These are phyloP conservation scores for Geotria australis DNA, from an alignment of 2,797 vertebrate species.

Conservation along the genomic window DNA sequence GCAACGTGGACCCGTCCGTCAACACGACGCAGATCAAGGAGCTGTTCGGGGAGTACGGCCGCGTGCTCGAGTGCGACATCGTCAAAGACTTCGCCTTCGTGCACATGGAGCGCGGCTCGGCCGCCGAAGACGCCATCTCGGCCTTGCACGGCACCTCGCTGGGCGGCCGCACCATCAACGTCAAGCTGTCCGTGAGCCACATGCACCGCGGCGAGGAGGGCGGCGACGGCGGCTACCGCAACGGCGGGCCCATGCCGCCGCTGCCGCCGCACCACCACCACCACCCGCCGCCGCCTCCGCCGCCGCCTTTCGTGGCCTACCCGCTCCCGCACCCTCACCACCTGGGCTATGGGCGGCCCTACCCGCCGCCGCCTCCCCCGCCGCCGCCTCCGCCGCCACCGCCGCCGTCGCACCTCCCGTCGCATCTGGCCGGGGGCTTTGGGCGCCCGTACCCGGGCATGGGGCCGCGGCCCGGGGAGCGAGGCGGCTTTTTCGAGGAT, in stretches of 20 bases:
- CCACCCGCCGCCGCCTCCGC: constrained; percentile 4
- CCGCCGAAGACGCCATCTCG: constrained; percentile 24
- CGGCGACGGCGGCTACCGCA: constrained; percentile 6
- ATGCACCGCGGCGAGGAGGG: constrained; percentile 6
- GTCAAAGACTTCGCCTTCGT: constrained; percentile 34
- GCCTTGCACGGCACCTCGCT: constrained; percentile 13
- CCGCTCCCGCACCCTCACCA: not conserved
- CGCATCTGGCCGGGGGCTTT: too few species aligned
- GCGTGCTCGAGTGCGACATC: constrained; percentile 19
- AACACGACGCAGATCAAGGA: constrained; percentile 16
- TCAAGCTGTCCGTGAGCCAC: constrained; percentile 16
- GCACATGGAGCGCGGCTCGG: constrained; percentile 25
- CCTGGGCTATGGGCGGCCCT: not conserved
- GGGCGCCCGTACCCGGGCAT: too few species aligned
- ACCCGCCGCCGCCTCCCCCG: not conserved
- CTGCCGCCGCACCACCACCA: constrained; percentile 6
- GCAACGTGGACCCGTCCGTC: constrained; percentile 24
- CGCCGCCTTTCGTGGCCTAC: not conserved
- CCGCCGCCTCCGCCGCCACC: constrained; percentile 1
- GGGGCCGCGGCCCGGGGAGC: too few species aligned
- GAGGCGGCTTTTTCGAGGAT: too few species aligned
- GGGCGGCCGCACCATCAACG: constrained; percentile 17
- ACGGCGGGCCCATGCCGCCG: constrained; percentile 5
- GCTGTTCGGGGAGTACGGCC: constrained; percentile 27
- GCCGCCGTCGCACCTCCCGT: too few species aligned